phyloP scores from a whole-genome alignment of 1,140 invertebrate genomes.

The Drosophila seguyi region DNA sequence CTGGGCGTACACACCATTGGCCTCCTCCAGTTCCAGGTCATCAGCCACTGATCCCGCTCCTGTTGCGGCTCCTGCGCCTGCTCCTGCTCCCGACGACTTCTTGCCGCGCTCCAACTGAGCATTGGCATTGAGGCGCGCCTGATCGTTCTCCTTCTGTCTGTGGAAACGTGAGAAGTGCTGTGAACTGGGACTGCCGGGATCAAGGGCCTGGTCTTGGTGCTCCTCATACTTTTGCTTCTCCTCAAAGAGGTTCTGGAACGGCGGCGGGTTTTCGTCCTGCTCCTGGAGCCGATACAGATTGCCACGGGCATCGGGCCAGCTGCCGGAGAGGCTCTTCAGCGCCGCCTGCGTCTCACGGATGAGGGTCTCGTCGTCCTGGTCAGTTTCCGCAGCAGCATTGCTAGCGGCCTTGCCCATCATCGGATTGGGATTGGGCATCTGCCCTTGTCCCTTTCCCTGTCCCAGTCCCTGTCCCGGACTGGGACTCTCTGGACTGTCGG shows the following conservation, averaged over 20 bases:
- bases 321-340: conserved; percentile 92
- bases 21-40: conserved; percentile 8
- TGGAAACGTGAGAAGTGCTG: conserved; percentile 72
- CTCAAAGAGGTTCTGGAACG: conserved; percentile 94
- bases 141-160: conserved; percentile 84
- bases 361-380: conserved; percentile 91
- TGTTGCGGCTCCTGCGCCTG: neutral
- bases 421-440: neutral
- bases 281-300: conserved; percentile 88
- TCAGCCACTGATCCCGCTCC: neutral
- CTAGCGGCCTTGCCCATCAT: neutral
- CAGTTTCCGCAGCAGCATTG: conserved; percentile 58
- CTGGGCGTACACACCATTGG: conserved; percentile 86
- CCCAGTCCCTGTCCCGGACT: neutral
- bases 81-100: neutral
- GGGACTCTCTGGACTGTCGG: conserved; percentile 44
- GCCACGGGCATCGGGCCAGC: conserved; percentile 89
- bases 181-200: conserved; percentile 7
- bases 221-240: conserved; percentile 89
- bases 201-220: conserved; percentile 4
- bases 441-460: neutral
- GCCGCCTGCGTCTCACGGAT: conserved; percentile 95
- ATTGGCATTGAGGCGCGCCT: conserved; percentile 74
- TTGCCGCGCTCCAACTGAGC: conserved; percentile 31
- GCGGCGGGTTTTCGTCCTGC: conserved; percentile 90